Conservation (phyloP, 2,888 invertebrate genomes). For the Drosophila borborema region DNA sequence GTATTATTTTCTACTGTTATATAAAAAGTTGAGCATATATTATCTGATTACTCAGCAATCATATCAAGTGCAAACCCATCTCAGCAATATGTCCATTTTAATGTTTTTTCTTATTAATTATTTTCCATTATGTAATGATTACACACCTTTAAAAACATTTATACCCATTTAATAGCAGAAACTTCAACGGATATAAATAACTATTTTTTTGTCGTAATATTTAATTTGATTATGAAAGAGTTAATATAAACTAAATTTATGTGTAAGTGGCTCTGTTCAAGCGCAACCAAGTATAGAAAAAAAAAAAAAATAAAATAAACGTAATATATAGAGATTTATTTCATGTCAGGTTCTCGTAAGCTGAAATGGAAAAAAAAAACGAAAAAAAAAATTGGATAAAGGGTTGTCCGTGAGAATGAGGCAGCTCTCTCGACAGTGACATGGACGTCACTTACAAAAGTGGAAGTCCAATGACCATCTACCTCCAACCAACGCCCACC, state of each 20-base stretch:
- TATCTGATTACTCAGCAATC: too few species aligned
- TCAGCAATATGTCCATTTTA: too few species aligned
- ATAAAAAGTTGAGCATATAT: too few species aligned
- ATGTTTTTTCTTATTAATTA: too few species aligned
- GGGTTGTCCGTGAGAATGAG: conserved; percentile 40
- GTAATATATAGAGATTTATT: conserved; percentile 31
- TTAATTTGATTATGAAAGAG: not conserved
- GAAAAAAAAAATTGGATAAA: conserved; percentile 15
- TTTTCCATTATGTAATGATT: too few species aligned
- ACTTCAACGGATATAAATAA: not conserved
- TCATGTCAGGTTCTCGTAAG: conserved; percentile 33
- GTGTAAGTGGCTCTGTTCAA: not conserved
- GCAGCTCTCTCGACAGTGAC: conserved; percentile 73
- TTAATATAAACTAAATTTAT: conserved; percentile 27
- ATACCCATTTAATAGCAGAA: not conserved
- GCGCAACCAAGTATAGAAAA: conserved; percentile 14
- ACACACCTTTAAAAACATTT: too few species aligned
- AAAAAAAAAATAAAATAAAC: conserved; percentile 21
- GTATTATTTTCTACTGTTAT: too few species aligned
- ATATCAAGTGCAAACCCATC: too few species aligned
- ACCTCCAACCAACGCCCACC: conserved; percentile 16
- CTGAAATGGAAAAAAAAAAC: conserved; percentile 19
- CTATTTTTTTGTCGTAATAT: not conserved
- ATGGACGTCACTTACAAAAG: conserved; percentile 78
- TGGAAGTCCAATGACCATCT: conserved; percentile 51